Evolutionary conservation across 2,113 vertebrate genomes (phyloP).

Genomic region (Entelurus aequoreus): DNA sequence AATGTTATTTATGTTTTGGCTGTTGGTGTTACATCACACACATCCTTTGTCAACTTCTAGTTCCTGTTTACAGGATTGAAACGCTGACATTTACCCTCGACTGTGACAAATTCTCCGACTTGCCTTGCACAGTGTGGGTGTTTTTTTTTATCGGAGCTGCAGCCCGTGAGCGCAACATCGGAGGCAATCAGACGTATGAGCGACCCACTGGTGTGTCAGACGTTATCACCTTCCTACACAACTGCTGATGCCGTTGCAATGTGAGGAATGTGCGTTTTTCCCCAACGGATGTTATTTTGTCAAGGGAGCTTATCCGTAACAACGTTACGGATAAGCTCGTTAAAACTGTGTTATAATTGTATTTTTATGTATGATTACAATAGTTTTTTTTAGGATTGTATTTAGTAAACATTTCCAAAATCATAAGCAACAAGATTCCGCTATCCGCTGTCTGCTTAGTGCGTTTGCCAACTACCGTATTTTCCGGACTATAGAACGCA

Average conservation of each 20-base stretch:
- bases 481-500: too few species aligned
- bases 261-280: background rate
- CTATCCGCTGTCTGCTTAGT: too few species aligned
- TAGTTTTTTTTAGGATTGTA: too few species aligned
- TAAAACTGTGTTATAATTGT: too few species aligned
- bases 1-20: too few species aligned
- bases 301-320: constrained; percentile 1
- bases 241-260: constrained; percentile 24
- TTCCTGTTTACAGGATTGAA: constrained; percentile 19
- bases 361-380: too few species aligned
- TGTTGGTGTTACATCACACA: too few species aligned
- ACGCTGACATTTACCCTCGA: constrained; percentile 22
- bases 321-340: too few species aligned
- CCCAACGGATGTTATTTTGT: background rate
- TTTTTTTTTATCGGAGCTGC: constrained; percentile 37
- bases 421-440: too few species aligned
- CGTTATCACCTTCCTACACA: constrained; percentile 32
- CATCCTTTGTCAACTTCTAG: background rate
- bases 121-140: constrained; percentile 17
- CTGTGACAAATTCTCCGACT: constrained; percentile 28
- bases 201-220: constrained; percentile 19
- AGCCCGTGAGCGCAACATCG: constrained; percentile 24
- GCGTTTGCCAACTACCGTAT: too few species aligned
- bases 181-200: constrained; percentile 31
- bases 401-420: too few species aligned